A percentile compares a stretch with the other conserved stretches of the same genome.
These are phyloP conservation scores for Ceramica pisi DNA, from an alignment of 2,888 invertebrate species.

Conservation along the genomic window DNA sequence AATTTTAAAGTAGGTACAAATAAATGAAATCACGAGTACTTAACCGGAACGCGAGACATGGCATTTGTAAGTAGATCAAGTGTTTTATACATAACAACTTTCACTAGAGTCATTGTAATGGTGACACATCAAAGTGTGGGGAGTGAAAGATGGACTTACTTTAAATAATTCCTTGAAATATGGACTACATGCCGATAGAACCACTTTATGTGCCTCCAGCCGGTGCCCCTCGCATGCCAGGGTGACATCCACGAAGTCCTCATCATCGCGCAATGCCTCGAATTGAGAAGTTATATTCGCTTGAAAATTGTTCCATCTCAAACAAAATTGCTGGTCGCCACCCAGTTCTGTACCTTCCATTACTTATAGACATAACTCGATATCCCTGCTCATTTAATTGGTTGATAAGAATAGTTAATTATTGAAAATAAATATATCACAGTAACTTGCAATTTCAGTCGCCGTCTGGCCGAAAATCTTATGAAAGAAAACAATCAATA, in stretches of 20 bases:
- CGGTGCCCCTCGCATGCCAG: conserved; percentile 96
- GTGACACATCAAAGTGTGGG: conserved; percentile 91
- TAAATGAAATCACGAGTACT: conserved; percentile 91
- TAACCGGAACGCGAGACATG: conserved; percentile 91
- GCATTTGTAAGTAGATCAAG: conserved; percentile 91
- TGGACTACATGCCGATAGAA: conserved; percentile 96
- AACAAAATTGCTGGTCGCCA: conserved; percentile 96
- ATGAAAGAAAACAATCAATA: conserved; percentile 92
- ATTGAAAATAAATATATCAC: conserved; percentile 91
- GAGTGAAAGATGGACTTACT: conserved; percentile 92
- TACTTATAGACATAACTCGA: conserved; percentile 91
- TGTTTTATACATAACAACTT: conserved; percentile 91
- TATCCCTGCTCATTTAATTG: conserved; percentile 91
- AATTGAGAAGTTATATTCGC: conserved; percentile 96
- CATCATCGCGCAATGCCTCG: conserved; percentile 95
- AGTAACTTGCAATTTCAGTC: conserved; percentile 91
- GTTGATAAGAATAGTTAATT: conserved; percentile 90
- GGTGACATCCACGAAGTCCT: conserved; percentile 97
- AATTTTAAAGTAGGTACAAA: conserved; percentile 90
- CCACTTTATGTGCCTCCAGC: conserved; percentile 96
- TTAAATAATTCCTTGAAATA: conserved; percentile 97
- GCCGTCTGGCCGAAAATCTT: conserved; percentile 91
- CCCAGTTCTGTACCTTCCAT: conserved; percentile 91
- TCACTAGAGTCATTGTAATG: conserved; percentile 91
- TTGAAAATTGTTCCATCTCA: conserved; percentile 97